Evolutionary conservation across 2,797 vertebrate genomes (phyloP), one percentile per base, ranked within the genome.

Genomic region (Pseudopleuronectes americanus): DNA sequence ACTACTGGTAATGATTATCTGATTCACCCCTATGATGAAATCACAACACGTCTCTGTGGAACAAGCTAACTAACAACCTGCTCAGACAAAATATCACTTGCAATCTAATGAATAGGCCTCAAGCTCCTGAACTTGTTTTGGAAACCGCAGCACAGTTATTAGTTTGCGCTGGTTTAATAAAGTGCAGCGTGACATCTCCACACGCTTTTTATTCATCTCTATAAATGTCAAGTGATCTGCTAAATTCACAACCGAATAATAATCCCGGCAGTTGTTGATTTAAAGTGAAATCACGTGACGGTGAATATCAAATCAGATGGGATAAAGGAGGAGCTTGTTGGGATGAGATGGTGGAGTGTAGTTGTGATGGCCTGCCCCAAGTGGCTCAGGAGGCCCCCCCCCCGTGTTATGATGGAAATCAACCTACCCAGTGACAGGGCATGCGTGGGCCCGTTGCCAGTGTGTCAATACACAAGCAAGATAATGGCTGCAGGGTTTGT

Each of bases 401-500:
- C 54, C 22, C n/a, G 6, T 64, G 58, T 23, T 19, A n/a, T 48
- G 41, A 64, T 64, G 79, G 74, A 78, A 87, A 83, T 84, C 41
- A 67, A 79, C 74, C 74, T 53, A 26, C 75, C 71, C 49, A 58
- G 9, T 4, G 33, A 52, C 26, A 26, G 51, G 51, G 63, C 75
- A 66, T 41, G n/a, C 66, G 84, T 74, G 71, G 56, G 71, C 64
- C 63, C 52, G 8, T 49, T 76, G 68, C 61, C 51, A 21, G 49
- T 0, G 51, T 76, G 74, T 85, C 71, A 57, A 71, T 79, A 74
- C 57, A 36, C 55, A 54, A 52, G 64, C 49, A 71, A 58, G 67
- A 80, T 69, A 75, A 71, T 69, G 75, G 75, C 80, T 81, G 76
- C 71, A 19, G 48, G 55, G 58, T 79, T 88, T 86, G 74, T 74